Conservation (phyloP, 2,113 vertebrate genomes). For the Strigops habroptila region DNA sequence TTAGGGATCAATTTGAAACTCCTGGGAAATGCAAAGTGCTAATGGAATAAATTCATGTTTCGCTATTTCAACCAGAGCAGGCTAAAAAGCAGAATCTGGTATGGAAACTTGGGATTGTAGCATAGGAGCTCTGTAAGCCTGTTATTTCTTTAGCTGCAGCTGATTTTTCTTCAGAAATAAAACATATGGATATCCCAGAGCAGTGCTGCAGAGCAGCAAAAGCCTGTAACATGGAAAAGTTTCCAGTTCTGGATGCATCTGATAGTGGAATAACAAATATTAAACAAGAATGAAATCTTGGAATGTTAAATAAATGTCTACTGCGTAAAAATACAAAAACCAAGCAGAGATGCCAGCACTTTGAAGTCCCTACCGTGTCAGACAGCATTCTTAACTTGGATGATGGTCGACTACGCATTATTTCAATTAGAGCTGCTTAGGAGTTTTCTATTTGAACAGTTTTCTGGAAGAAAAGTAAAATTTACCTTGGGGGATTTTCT, state of each 20-base stretch:
- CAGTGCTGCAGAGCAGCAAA: background rate
- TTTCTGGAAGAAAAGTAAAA: background rate
- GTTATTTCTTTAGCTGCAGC: background rate
- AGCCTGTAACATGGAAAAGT: background rate
- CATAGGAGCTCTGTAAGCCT: background rate
- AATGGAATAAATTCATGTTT: background rate
- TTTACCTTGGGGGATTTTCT: background rate
- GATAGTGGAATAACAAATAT: background rate
- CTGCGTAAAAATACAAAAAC: background rate
- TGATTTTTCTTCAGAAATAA: background rate
- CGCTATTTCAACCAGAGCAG: background rate
- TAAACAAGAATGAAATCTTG: background rate
- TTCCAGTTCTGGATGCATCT: background rate
- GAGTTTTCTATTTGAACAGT: background rate
- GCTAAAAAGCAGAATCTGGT: background rate
- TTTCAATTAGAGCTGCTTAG: background rate
- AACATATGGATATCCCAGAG: background rate
- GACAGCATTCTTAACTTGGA: background rate
- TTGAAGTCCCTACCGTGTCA: background rate
- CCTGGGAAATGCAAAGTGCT: background rate
- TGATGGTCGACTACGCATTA: background rate
- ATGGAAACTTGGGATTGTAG: background rate
- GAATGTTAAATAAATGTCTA: background rate
- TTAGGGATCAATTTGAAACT: background rate
- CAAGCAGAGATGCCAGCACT: background rate